Evolutionary conservation across 2,797 vertebrate genomes (phyloP).

Genomic region (Neopelma chrysocephalum): DNA sequence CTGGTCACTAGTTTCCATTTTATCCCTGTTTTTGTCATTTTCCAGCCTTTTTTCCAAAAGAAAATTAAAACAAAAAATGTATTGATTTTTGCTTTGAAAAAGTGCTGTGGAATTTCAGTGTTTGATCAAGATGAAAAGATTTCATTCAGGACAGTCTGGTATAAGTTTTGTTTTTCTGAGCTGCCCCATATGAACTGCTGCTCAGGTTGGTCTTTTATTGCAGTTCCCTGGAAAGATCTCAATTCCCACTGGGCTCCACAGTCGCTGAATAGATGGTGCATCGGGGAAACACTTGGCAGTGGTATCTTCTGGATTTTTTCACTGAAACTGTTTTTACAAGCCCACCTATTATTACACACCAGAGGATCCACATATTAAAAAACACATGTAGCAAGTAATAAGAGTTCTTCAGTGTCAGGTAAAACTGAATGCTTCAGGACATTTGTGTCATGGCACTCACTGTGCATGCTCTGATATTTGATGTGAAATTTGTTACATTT

Average conservation of each 20-base stretch:
- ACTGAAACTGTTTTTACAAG: not conserved
- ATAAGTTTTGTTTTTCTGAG: not conserved
- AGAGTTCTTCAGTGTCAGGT: not conserved
- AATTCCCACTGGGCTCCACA: accelerated
- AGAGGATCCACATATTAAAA: not conserved
- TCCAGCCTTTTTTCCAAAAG: not conserved
- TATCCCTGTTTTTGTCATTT: not conserved
- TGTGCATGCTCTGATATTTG: not conserved
- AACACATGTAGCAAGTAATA: accelerated
- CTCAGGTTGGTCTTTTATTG: not conserved
- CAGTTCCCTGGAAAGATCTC: not conserved
- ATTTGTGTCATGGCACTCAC: accelerated
- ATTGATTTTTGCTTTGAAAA: not conserved
- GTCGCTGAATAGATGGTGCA: not conserved
- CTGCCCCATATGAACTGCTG: accelerated
- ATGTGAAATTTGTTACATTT: not conserved
- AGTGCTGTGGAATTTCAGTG: not conserved
- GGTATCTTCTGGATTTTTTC: not conserved
- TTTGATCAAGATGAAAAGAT: not conserved
- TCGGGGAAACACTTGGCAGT: not conserved
- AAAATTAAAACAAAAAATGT: not conserved
- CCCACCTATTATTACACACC: not conserved
- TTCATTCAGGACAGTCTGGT: not conserved
- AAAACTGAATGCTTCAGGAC: not conserved
- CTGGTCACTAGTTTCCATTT: not conserved